phyloP scores from a whole-genome alignment of 1,140 invertebrate species.

The Drosophila pseudoobscura region DNA sequence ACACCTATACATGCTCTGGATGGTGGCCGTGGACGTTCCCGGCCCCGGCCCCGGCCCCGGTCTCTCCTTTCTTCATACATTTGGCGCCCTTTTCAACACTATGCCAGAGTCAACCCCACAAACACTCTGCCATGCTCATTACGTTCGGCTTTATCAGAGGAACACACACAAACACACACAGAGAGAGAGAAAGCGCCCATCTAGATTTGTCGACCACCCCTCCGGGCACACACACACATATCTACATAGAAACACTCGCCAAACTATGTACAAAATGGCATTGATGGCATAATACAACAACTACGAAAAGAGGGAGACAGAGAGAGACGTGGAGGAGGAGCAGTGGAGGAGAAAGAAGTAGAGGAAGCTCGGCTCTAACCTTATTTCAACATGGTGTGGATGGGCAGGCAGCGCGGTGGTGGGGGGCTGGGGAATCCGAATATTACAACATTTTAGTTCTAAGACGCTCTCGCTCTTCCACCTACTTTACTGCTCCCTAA shows the following conservation, averaged over 20 bases:
- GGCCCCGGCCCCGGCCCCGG: conserved; percentile 5
- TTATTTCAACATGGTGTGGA: conserved; percentile 55
- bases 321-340: background rate
- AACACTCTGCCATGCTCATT: conserved; percentile 71
- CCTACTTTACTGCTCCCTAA: conserved; percentile 38
- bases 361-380: conserved; percentile 48
- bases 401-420: no score
- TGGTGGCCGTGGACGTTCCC: conserved; percentile 29
- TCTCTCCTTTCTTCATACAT: conserved; percentile 42
- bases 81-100: conserved; percentile 81
- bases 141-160: conserved; percentile 72
- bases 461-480: conserved; percentile 38
- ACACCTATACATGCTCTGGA: conserved; percentile 61
- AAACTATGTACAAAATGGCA: conserved; percentile 74
- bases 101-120: conserved; percentile 58
- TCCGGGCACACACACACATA: conserved; percentile 18
- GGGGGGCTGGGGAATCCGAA: conserved; percentile 34
- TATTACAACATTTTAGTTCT: conserved; percentile 80
- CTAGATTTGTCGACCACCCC: conserved; percentile 65
- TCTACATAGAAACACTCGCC: conserved; percentile 46
- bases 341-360: conserved; percentile 9
- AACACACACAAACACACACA: conserved; percentile 45
- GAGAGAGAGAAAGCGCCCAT: conserved; percentile 37
- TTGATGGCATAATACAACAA: conserved; percentile 79
- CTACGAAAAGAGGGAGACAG: conserved; percentile 20